phyloP scores from a whole-genome alignment of 2,888 invertebrate species.

The Acronicta alni region DNA sequence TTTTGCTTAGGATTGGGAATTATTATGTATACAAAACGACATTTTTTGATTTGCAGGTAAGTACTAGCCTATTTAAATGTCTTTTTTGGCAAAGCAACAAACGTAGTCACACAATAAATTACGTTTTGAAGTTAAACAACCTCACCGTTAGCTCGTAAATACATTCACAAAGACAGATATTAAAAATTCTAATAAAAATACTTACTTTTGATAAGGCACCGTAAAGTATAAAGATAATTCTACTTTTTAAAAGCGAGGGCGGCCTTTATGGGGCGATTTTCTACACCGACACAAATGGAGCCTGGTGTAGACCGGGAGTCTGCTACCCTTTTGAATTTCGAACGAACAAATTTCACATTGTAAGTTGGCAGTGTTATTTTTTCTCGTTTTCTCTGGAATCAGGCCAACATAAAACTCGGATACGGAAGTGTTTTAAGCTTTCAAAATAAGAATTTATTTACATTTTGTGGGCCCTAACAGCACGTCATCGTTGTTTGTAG shows the following conservation, averaged over 20 bases:
- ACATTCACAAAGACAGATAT: slow-evolving; percentile 20
- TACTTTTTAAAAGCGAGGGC: slow-evolving; percentile 40
- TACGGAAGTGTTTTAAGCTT: not conserved
- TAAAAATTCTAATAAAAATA: slow-evolving; percentile 32
- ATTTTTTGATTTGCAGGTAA: no score
- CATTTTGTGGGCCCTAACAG: not conserved
- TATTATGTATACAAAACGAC: no score
- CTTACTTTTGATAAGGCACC: slow-evolving; percentile 36
- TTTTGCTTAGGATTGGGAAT: no score
- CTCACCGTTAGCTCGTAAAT: slow-evolving; percentile 28
- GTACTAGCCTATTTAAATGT: no score
- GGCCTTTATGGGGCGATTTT: slow-evolving; percentile 60
- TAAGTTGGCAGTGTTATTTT: slow-evolving; percentile 47
- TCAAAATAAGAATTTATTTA: slow-evolving; percentile 16
- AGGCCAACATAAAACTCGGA: slow-evolving; percentile 4
- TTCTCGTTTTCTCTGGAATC: slow-evolving; percentile 14
- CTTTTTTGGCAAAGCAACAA: no score
- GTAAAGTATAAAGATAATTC: slow-evolving; percentile 30
- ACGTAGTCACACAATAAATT: not conserved
- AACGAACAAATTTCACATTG: slow-evolving; percentile 55
- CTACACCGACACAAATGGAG: slow-evolving; percentile 55
- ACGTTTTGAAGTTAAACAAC: not conserved
- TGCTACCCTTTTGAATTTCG: slow-evolving; percentile 50
- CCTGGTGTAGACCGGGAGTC: slow-evolving; percentile 18
- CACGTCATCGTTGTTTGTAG: not conserved